Conservation (phyloP, 2,888 invertebrate species). For the Andricus curvator region DNA sequence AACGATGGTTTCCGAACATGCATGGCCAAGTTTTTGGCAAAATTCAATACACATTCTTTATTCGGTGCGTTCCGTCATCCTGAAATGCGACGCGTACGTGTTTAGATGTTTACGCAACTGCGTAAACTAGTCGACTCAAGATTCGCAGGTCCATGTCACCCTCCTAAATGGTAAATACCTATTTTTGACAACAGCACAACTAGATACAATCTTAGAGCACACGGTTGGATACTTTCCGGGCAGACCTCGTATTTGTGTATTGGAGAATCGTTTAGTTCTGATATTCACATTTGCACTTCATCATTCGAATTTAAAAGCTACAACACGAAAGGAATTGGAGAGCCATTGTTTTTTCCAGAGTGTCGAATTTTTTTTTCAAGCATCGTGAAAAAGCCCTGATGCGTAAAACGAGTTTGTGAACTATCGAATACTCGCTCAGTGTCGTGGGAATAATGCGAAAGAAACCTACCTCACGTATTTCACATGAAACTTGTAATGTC, state of each 20-base stretch:
- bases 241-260: background rate
- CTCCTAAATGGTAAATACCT: too few relatives aligned
- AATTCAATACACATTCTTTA: too few relatives aligned
- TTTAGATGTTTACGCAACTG: too few relatives aligned
- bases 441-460: slow-evolving; percentile 38
- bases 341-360: slow-evolving; percentile 24
- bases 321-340: slow-evolving; percentile 16
- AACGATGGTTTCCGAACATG: too few relatives aligned
- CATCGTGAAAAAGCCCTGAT: slow-evolving; percentile 52
- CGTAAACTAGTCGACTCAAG: too few relatives aligned
- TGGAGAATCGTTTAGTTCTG: background rate
- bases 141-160: too few relatives aligned
- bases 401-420: slow-evolving; percentile 69
- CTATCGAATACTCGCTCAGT: slow-evolving; percentile 46
- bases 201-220: too few relatives aligned
- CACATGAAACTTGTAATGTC: slow-evolving; percentile 91
- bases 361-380: slow-evolving; percentile 26
- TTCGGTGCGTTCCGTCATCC: too few relatives aligned
- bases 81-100: too few relatives aligned
- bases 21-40: too few relatives aligned
- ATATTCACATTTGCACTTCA: slow-evolving; percentile 18
- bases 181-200: too few relatives aligned
- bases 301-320: slow-evolving; percentile 18
- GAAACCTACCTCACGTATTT: slow-evolving; percentile 89
- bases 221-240: too few relatives aligned